Evolutionary conservation across 2,113 vertebrate species (phyloP), one percentile per base, ranked within the genome.

Genomic region (Corythornis madagascariensis): DNA sequence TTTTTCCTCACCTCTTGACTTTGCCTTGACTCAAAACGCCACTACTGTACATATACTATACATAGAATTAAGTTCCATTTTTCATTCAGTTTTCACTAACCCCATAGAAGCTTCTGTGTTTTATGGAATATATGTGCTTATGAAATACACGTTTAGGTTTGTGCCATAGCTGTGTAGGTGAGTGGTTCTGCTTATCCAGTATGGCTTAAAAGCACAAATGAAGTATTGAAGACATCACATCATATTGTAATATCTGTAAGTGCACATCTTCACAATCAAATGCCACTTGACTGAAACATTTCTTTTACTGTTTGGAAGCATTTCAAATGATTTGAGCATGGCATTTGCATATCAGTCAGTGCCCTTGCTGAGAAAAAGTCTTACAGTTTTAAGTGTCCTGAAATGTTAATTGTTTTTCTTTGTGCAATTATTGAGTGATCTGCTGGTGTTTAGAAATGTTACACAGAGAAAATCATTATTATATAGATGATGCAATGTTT

Each of bases 351-450:
- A 33, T 47, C 45, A 65, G 33, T 81, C 9, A 59, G 13, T 75
- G 40, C 16, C n/a, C 79, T 90, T 64, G 45, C 33, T 80, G 40
- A 75, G 86, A 75, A 78, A 71, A 80, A 79, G 5, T 77, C 10
- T 71, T 92, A 25, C 56, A 16, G 9, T 92, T 43, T 83, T 45
- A 74, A 89, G 60, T 33, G 64, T 31, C 63, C 25, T 83, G 33
- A 90, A 42, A 64, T 75, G 56, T 82, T 89, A 75, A 65, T 82
- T 92, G 8, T 71, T 88, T 82, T 52, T n/a, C 55, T 90, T 95
- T 10, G 1, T 83, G 18, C 14, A 29, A 25, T 33, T 83, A 72
- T 31, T 84, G 63, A 91, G 56, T 81, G 47, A 78, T 90, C 50
- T 75, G 19, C 53, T 88, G 56, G 20, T 70, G 70, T 86, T 86